Base-by-base conservation (phyloP, 92 coral and sea anemone genomes). In the Actinernus sp. region DNA sequence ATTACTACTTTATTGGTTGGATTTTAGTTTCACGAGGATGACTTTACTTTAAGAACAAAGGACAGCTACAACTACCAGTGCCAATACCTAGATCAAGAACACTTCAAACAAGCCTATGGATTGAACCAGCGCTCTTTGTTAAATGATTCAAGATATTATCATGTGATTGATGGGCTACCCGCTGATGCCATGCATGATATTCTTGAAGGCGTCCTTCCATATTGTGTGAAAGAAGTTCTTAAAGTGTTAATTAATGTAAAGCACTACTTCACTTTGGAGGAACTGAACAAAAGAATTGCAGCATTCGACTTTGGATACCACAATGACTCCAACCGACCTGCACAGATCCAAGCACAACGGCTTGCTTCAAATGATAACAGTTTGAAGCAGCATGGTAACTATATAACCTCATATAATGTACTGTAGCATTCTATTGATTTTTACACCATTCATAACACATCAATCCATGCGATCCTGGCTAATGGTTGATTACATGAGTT, bases 151-250 rank as follows among this genome's bases (percentile, higher is more conserved):
- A 36, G 83, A 31, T 79, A 71, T 47, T 85, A 20, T 38, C 79
- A 83, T 76, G 89, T 76, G 18, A 61, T 83, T 50, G 84, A 60
- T 74, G 76, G 41, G 14, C 14, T 34, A 34, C 41, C 41, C 6
- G 41, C 41, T 34, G 41, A 34, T 14, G 6, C 76, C 28, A 82
- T 73, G 88, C 88, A 82, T 38, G 87, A 81, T 49, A 40, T 72
- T 47, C 55, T 81, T 22, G 88, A 81, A 81, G 76, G 83, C 33
- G 88, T 81, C 40, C 83, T 74, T n/a, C 88, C 54, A 33, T 74
- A 65, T 52, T 33, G 67, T 49, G 58, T 58, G 14, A 81, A 81
- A 54, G 76, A 73, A 37, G 25, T 74, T 26, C 61, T 81, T 36
- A 73, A 81, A 49, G 81, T 73, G 22, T 73, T 56, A 37, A 34